Evolutionary conservation across 2,113 vertebrate species (phyloP), one percentile per base, ranked within the genome.

Genomic region (Ameiurus melas): DNA sequence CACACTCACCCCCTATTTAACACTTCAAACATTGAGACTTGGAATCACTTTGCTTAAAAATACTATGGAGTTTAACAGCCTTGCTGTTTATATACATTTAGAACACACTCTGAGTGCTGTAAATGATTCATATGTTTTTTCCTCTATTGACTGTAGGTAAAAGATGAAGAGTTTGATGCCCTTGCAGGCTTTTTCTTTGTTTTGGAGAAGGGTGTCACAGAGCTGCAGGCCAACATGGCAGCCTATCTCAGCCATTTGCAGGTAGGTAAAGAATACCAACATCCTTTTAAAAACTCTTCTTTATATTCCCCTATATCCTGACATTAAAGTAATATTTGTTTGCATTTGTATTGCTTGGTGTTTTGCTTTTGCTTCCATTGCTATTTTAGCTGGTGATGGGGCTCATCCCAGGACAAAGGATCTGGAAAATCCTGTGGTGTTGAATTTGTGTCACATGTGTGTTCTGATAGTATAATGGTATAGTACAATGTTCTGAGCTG

Each of bases 81-180:
- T 55, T 71, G 30, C 43, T 30, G 30, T 71, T 57, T 73, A 73
- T 33, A 25, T 85, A 55, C 47, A 66, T 13, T 53, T 2, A 33
- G 17, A 14, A 71, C 51, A 58, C 20, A 43, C 0, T 55, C 25
- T 47, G 25, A 4, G 5, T 60, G 2, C 2, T 60, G 8, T 30
- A 33, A 83, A 55, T n/a, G 20, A 57, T 78, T 30, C 3, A 7
- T 55, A 36, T 57, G 16, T 14, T 16, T 58, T 82, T 39, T 84
- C 58, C 33, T 68, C 12, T 75, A 4, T 62, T 14, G 17, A 1
- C 57, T 71, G 22, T 85, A 99, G 98, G 94, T 93, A 0, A 95
- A 97, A 83, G 97, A 99, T 88, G 98, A 97, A 89, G 97, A 97
- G 47, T 99, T 98, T 0, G 96, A 99, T 0, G 89, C 94, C 1